phyloP scores from a whole-genome alignment of 2,797 vertebrate genomes.

The Aphelocoma californica region DNA sequence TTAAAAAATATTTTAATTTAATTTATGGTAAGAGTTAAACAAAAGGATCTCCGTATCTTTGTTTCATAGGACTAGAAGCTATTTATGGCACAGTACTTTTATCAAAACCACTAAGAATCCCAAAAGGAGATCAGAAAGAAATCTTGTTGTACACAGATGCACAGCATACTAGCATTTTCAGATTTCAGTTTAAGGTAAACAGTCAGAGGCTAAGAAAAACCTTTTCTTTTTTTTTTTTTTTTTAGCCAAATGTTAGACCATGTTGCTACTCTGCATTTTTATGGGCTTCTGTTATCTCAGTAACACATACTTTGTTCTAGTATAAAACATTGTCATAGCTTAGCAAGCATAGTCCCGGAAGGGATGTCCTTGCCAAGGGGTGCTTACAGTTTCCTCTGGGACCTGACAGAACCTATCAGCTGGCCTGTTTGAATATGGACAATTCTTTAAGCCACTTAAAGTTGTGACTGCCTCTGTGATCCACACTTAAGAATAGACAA shows the following conservation, averaged over 20 bases:
- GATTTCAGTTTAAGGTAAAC: not conserved
- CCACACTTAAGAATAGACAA: too few relatives aligned
- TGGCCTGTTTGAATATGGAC: too few relatives aligned
- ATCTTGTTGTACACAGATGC: not conserved
- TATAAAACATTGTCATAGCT: not conserved
- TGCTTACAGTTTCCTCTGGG: too few relatives aligned
- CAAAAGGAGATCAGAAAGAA: not conserved
- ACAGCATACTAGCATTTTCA: not conserved
- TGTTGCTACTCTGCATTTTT: not conserved
- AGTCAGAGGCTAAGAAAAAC: not conserved
- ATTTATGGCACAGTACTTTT: not conserved
- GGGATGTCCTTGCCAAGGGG: too few relatives aligned
- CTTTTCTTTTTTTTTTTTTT: not conserved
- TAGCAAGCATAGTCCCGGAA: too few relatives aligned
- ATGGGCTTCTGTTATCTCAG: not conserved
- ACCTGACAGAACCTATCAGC: too few relatives aligned
- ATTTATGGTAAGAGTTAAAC: not conserved
- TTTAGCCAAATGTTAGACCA: not conserved
- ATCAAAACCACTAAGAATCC: not conserved
- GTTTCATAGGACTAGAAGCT: not conserved
- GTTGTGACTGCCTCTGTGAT: too few relatives aligned
- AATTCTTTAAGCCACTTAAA: too few relatives aligned
- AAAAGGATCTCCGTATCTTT: not conserved
- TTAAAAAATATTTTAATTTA: constrained; percentile 22
- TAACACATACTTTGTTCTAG: not conserved